Evolutionary conservation across 2,888 invertebrate species (phyloP), one percentile per base, ranked within the genome.

Genomic region (Drosophila fungiperda): DNA sequence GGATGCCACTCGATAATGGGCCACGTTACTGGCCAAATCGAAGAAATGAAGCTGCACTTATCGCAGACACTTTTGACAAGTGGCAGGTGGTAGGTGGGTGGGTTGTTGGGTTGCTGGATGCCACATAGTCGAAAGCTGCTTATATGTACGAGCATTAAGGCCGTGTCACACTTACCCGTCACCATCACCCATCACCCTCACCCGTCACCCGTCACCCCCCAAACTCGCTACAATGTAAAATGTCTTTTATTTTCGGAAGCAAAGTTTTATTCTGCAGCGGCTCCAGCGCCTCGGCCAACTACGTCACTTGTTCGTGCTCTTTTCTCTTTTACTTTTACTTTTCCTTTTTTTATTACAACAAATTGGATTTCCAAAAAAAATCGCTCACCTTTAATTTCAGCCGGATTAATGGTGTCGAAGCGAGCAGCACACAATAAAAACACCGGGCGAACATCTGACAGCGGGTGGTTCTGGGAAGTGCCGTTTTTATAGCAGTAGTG

Each of bases 31-130:
- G 67, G 62, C 75, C 77, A 82, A 86, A 88, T 88, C 80, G 82
- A 88, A 83, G 84, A 80, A 87, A 83, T 80, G 87, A 86, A 88
- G 78, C 82, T 85, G 88, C 88, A 85, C 85, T 85, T 85, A 88
- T 74, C 82, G 86, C 78, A 83, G 83, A 83, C 84, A 70, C 74
- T 71, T 84, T 81, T 84, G 87, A 87, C 85, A 81, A 78, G 79
- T 75, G 65, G 72, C 59, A 53, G 74, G 48, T 64, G 42, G 42
- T 26, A 4, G 26, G 26, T 26, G 26, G 26, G 1, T 57, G 40
- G 40, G 32, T 38, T 12, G 38, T n/a, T 53, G 20, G 20, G 20
- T 23, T 26, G 48, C 15, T 50, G 55, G 48, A 20, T 74, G 62
- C 40, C 71, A 42, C 61, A 62, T 72, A 67, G 72, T 57, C 49